These are phyloP conservation scores for Sphecodes monilicornis DNA, from an alignment of 2,888 invertebrate genomes.

Conservation along the genomic window DNA sequence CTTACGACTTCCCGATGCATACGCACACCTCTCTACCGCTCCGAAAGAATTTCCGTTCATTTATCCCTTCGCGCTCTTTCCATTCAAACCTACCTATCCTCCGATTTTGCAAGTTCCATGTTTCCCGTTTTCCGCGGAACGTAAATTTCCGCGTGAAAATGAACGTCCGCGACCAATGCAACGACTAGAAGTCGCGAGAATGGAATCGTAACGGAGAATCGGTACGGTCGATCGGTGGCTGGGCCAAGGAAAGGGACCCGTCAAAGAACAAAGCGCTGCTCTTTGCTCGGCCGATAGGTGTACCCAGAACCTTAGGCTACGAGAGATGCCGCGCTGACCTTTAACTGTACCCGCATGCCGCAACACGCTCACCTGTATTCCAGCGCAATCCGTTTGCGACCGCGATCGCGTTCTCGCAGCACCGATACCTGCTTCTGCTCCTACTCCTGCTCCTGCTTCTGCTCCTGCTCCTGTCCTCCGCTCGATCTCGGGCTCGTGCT, in stretches of 20 bases:
- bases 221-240: constrained; percentile 34
- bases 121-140: not conserved
- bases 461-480: not conserved
- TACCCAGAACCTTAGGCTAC: constrained; percentile 52
- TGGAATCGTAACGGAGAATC: not conserved
- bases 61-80: not conserved
- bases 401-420: constrained; percentile 40
- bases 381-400: constrained; percentile 70
- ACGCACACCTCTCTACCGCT: constrained; percentile 19
- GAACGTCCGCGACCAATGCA: not conserved
- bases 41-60: constrained; percentile 36
- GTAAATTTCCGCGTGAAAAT: not conserved
- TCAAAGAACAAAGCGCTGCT: constrained; percentile 79
- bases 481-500: not conserved
- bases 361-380: constrained; percentile 77
- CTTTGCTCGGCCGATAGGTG: constrained; percentile 71
- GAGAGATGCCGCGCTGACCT: constrained; percentile 79
- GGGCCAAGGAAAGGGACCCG: constrained; percentile 59
- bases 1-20: constrained; percentile 54
- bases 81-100: not conserved
- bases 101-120: not conserved
- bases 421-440: constrained; percentile 15
- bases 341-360: constrained; percentile 82
- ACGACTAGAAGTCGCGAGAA: not conserved
- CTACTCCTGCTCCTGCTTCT: not conserved